Base-by-base conservation (phyloP, 2,888 invertebrate species). In the Andrena trimmerana region DNA sequence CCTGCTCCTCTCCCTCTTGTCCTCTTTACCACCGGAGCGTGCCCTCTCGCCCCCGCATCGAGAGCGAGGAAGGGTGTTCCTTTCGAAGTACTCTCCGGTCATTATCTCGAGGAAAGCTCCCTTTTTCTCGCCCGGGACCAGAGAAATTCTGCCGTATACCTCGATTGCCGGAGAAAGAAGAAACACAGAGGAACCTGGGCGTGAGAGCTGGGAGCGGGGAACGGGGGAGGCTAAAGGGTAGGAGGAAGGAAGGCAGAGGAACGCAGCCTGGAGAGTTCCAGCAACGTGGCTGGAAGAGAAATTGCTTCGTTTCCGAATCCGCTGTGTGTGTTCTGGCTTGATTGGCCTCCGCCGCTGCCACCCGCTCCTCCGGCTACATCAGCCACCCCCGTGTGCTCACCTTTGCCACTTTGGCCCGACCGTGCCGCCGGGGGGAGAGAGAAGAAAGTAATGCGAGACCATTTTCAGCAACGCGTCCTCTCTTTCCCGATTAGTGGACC, bases 241-340 rank as follows among this genome's bases (percentile, higher is more conserved):
- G 29, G 33, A 24, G n/a, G 31, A 29, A 20, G 76, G 74, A 42
- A 42, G 59, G 57, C 29, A 74, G 79, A 71, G 79, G 29, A 75
- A 68, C 68, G 73, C 76, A 76, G 81, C 52, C 74, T 54, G 42
- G 77, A 72, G 59, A 74, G 89, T 84, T 86, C 85, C 86, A 84
- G 86, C 89, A 89, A 90, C 90, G 90, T 90, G 90, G 90, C 85
- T 88, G 79, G 90, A 91, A 91, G 88, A 91, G 91, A 90, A 89
- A 91, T 91, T 90, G 90, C 91, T 91, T 90, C 91, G 90, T 91
- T 91, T 91, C 88, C 90, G 90, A 90, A 91, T 90, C 87, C 84
- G 81, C 86, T 88, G 88, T 90, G 89, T 90, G 82, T 88, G 88
- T 88, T 88, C 88, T 86, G 87, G 88, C 88, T 90, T 91, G 91